phyloP scores from a whole-genome alignment of 1,140 invertebrate species.

The Saxidomus purpurata region DNA sequence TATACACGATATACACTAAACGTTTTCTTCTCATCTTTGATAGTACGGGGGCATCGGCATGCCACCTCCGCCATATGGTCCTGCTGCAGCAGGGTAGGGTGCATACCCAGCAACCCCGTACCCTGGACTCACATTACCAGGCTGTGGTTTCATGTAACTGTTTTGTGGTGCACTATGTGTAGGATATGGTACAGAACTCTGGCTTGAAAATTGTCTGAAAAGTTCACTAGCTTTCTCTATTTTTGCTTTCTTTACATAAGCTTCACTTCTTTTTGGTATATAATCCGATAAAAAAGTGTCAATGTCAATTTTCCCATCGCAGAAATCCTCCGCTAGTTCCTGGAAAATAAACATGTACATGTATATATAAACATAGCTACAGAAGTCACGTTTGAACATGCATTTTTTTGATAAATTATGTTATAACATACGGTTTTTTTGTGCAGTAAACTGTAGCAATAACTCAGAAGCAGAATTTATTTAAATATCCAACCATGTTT shows the following conservation, averaged over 20 bases:
- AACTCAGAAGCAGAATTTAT: no score
- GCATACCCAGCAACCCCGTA: conserved; percentile 16
- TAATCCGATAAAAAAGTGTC: conserved; percentile 94
- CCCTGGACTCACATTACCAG: background rate
- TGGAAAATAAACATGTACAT: conserved; percentile 61
- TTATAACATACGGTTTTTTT: no score
- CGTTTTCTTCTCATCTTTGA: conserved; percentile 26
- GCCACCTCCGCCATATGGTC: background rate
- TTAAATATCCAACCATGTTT: no score
- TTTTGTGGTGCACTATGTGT: background rate
- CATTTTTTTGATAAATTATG: no score
- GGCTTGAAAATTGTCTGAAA: conserved; percentile 84
- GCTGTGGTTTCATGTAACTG: background rate
- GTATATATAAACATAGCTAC: no score
- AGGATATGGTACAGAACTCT: conserved; percentile 6
- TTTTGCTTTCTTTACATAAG: conserved; percentile 94
- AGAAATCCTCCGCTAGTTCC: conserved; percentile 90
- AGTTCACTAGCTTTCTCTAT: conserved; percentile 95
- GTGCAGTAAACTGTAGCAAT: no score
- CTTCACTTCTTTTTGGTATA: conserved; percentile 90
- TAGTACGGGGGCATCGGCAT: conserved; percentile 49
- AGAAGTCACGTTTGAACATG: no score
- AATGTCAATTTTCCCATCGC: conserved; percentile 91
- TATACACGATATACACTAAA: background rate
- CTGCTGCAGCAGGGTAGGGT: conserved; percentile 11